Conservation (phyloP, 1,140 invertebrate species). For the Lasioglossum albipes region DNA sequence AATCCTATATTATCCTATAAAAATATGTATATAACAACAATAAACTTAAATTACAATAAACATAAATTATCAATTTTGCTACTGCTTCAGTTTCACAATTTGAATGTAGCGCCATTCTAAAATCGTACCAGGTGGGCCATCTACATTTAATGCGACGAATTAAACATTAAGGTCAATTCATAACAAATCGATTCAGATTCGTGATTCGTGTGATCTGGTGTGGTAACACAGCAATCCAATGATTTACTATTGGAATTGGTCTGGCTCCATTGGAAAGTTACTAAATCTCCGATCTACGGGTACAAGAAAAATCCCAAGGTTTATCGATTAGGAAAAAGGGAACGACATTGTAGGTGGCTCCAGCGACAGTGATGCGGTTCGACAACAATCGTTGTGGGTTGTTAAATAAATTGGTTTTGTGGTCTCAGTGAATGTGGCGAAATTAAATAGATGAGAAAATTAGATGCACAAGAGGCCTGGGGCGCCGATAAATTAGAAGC, state of each 20-base stretch:
- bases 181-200: too few species aligned
- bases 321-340: slow-evolving; percentile 48
- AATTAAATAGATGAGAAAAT: slow-evolving; percentile 69
- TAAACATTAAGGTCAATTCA: too few species aligned
- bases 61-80: too few species aligned
- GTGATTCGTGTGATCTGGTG: too few species aligned
- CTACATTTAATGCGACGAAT: too few species aligned
- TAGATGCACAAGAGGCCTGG: slow-evolving; percentile 74
- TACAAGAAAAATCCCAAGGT: slow-evolving; percentile 22
- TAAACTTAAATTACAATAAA: too few species aligned
- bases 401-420: slow-evolving; percentile 37
- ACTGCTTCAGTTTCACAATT: too few species aligned
- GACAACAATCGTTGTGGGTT: slow-evolving; percentile 36
- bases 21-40: too few species aligned
- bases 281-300: slow-evolving; percentile 10
- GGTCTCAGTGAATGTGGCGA: background rate
- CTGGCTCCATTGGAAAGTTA: slow-evolving; percentile 9
- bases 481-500: slow-evolving; percentile 76
- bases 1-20: too few species aligned
- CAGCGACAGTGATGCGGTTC: slow-evolving; percentile 38
- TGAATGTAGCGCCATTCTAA: too few species aligned
- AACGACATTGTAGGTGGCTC: slow-evolving; percentile 52
- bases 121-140: too few species aligned
- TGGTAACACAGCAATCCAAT: background rate
- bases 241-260: background rate